Evolutionary conservation across 2,888 invertebrate species (phyloP).

Genomic region (Blastobasis lacticolella): DNA sequence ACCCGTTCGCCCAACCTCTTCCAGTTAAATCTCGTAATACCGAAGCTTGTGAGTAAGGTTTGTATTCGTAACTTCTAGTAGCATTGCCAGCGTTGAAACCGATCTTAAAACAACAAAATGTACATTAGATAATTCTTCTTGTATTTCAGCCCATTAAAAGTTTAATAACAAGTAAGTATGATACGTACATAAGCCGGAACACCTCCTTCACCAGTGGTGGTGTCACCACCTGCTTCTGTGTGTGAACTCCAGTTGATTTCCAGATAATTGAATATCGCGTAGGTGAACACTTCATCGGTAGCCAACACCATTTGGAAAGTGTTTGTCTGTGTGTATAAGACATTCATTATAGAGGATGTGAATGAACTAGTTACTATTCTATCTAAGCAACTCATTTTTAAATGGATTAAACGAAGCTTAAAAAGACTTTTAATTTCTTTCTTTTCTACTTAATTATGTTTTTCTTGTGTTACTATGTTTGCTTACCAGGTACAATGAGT

Average conservation of each 20-base stretch:
- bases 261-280: conserved; percentile 95
- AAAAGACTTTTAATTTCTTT: background rate
- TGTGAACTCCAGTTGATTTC: conserved; percentile 93
- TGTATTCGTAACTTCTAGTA: conserved; percentile 90
- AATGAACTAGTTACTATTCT: too few relatives aligned
- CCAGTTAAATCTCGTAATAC: conserved; percentile 88
- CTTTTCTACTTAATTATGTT: background rate
- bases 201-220: conserved; percentile 89
- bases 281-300: conserved; percentile 95
- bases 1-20: conserved; percentile 90
- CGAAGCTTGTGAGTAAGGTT: conserved; percentile 90
- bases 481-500: conserved; percentile 80
- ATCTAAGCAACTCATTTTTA: too few relatives aligned
- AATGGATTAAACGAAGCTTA: too few relatives aligned
- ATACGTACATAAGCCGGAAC: conserved; percentile 87
- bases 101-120: conserved; percentile 71
- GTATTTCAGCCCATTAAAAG: too few relatives aligned
- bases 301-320: conserved; percentile 96
- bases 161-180: background rate
- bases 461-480: conserved; percentile 24
- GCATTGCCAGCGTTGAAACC: conserved; percentile 98
- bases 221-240: conserved; percentile 93
- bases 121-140: too few relatives aligned
- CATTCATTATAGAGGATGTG: background rate
- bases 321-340: conserved; percentile 80